Evolutionary conservation across 2,888 invertebrate genomes (phyloP).

Genomic region (Dione vanillae): DNA sequence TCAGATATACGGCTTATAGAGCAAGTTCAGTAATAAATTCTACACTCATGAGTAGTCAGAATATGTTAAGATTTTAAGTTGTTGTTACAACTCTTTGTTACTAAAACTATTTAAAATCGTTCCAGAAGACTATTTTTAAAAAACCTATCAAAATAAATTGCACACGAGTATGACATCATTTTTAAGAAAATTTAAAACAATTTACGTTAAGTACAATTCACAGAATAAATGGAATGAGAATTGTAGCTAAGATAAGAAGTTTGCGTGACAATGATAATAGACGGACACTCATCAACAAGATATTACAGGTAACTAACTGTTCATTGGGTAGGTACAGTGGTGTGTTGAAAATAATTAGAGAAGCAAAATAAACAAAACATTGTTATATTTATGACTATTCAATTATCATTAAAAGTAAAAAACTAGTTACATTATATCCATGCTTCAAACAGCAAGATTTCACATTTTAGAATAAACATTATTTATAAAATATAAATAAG

Average conservation of each 20-base stretch:
- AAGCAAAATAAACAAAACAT: background rate
- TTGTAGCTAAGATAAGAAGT: slow-evolving; percentile 27
- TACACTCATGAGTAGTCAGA: too few relatives aligned
- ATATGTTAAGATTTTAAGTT: too few relatives aligned
- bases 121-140: background rate
- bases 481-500: too few relatives aligned
- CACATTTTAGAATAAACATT: background rate
- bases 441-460: background rate
- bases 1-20: too few relatives aligned
- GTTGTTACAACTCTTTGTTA: too few relatives aligned
- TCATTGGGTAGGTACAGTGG: background rate
- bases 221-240: slow-evolving; percentile 28
- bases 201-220: slow-evolving; percentile 20
- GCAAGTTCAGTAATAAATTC: too few relatives aligned
- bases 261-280: slow-evolving; percentile 27
- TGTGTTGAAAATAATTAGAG: slow-evolving; percentile 10
- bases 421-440: background rate
- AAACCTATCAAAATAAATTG: background rate
- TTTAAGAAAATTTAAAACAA: slow-evolving; percentile 5
- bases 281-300: slow-evolving; percentile 19
- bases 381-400: background rate
- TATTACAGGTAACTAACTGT: slow-evolving; percentile 19
- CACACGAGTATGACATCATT: slow-evolving; percentile 10
- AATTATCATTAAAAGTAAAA: background rate
- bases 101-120: too few relatives aligned